These are phyloP conservation scores for Solen grandis DNA, from an alignment of 1,140 invertebrate genomes.

Conservation along the genomic window DNA sequence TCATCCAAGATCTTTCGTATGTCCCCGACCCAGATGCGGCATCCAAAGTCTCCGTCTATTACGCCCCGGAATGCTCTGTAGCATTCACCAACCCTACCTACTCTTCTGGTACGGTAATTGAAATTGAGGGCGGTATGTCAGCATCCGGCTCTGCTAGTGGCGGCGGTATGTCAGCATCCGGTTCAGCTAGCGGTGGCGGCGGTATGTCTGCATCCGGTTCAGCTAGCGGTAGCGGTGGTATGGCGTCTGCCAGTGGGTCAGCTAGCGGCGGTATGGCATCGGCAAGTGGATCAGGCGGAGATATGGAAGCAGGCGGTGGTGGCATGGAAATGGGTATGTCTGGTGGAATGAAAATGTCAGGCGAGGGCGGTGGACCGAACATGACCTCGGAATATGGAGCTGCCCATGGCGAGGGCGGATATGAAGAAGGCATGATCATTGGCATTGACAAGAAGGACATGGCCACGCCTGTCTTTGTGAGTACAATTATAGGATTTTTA, in stretches of 20 bases:
- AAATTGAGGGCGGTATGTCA: no score
- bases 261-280: neutral
- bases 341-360: neutral
- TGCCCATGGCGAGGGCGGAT: neutral
- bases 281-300: no score
- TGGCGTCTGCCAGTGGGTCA: neutral
- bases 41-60: constrained; percentile 9
- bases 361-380: neutral
- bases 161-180: neutral
- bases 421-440: constrained; percentile 2
- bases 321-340: neutral
- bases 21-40: constrained; percentile 33
- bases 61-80: constrained; percentile 32
- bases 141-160: neutral
- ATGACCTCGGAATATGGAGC: neutral
- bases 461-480: constrained; percentile 34
- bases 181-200: neutral
- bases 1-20: constrained; percentile 40
- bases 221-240: neutral
- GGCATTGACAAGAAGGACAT: constrained; percentile 45
- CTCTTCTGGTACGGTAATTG: no score
- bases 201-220: neutral
- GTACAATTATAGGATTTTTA: constrained; percentile 4
- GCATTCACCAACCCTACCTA: constrained; percentile 13
- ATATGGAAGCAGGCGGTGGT: neutral